Evolutionary conservation across 2,113 vertebrate species (phyloP), one percentile per base, ranked within the genome.

Genomic region (Rhombomys opimus): DNA sequence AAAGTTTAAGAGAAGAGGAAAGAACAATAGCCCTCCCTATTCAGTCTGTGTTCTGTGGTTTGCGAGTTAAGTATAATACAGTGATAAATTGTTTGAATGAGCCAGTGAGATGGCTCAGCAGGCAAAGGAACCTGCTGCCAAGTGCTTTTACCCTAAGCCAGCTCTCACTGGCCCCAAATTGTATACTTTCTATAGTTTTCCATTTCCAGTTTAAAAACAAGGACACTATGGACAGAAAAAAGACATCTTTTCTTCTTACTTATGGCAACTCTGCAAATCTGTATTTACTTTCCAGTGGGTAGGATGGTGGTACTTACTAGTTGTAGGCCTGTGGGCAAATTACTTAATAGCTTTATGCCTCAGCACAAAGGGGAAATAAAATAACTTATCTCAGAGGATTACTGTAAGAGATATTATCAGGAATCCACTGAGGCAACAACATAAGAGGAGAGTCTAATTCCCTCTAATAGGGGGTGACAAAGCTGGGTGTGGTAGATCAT

Each of bases 211-310:
- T 78, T 61, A 11, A 57, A 95, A 97, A 95, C 63, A 23, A 94
- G 82, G 86, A 96, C 93, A 46, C 10, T 57, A 91, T 84, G 94
- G 46, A 61, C 57, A 93, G 76, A 85, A 94, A 95, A 46, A 32
- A 80, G 77, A 50, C 52, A 85, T 85, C 88, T 81, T 84, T 38
- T 27, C 70, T 77, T 93, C 80, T 90, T 93, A 86, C 81, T 80
- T 90, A 96, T 86, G 86, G 81, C 32, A 1, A 72, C 32, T 92
- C 20, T 91, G 65, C 50, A 96, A 89, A 46, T 25, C 2, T 76
- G 38, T 27, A 70, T 18, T 94, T 86, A 97, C 67, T 94, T 70
- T 95, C 93, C 92, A 96, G 92, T 94, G 90, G 68, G 96, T 94
- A 96, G 92, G 95, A 96, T 89, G 22, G 73, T 75, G 38, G 38